Conservation (phyloP, 2,888 invertebrate genomes). For the Strigamia maritima region DNA sequence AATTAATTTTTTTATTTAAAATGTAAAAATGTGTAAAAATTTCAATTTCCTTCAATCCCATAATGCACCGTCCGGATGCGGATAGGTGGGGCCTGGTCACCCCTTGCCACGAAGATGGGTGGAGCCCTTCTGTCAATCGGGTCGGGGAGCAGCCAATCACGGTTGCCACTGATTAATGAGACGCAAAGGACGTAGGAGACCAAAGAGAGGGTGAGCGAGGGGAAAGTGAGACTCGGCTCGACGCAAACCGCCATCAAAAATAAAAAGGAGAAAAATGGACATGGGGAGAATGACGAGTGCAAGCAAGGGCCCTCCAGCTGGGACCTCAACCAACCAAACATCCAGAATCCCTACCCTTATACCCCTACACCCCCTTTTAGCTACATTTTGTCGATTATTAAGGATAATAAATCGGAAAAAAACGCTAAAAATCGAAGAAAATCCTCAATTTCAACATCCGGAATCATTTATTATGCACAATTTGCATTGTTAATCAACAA, state of each 20-base stretch:
- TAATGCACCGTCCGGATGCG: conserved; percentile 11
- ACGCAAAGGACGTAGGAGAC: neutral
- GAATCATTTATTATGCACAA: too few relatives aligned
- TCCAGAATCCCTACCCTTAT: neutral
- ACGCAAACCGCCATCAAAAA: neutral
- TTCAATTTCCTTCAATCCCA: conserved; percentile 4
- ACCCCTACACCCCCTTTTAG: neutral
- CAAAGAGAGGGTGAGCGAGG: neutral
- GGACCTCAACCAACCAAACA: neutral
- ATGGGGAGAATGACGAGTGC: neutral
- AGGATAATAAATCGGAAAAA: neutral
- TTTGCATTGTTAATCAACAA: too few relatives aligned
- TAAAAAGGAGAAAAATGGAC: conserved; percentile 13
- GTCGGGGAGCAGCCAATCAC: conserved; percentile 1
- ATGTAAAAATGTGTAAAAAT: neutral
- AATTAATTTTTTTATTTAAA: neutral
- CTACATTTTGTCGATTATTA: neutral
- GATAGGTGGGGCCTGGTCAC: neutral
- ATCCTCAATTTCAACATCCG: too few relatives aligned
- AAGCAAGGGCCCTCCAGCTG: neutral
- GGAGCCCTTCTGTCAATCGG: conserved; percentile 2
- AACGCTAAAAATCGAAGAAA: too few relatives aligned
- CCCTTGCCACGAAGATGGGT: neutral
- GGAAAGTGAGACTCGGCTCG: neutral
- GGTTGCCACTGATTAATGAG: conserved; percentile 17